phyloP scores from a whole-genome alignment of 2,888 invertebrate species.

The Clepsis dumicolana region DNA sequence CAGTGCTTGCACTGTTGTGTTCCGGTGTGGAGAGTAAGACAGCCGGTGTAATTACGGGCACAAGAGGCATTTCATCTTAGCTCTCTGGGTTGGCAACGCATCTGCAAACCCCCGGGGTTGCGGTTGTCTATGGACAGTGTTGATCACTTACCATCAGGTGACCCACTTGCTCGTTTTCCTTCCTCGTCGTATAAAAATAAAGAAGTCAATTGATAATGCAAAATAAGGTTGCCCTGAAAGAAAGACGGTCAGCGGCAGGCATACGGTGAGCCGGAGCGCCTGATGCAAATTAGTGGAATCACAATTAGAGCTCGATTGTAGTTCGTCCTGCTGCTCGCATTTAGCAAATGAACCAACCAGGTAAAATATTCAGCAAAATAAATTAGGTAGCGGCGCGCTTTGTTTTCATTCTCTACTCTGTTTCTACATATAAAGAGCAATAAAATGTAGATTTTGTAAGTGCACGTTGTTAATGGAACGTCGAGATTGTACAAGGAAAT shows the following conservation, averaged over 20 bases:
- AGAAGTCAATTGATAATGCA: constrained; percentile 24
- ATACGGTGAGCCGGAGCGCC: constrained; percentile 57
- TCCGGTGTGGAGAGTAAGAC: no score
- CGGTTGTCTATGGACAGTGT: no score
- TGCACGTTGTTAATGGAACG: constrained; percentile 37
- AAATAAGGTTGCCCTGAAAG: constrained; percentile 21
- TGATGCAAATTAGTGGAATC: constrained; percentile 81
- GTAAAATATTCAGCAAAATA: constrained; percentile 70
- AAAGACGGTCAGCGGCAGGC: constrained; percentile 47
- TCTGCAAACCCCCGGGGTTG: no score
- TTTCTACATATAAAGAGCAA: constrained; percentile 50
- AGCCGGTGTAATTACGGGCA: no score
- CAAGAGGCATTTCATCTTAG: no score
- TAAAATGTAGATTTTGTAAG: constrained; percentile 43
- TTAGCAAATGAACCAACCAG: constrained; percentile 74
- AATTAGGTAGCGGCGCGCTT: constrained; percentile 64
- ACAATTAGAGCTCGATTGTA: constrained; percentile 80
- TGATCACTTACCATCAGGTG: no score
- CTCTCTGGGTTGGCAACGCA: no score
- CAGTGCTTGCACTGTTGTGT: no score
- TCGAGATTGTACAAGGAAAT: constrained; percentile 56
- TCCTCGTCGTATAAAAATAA: no score
- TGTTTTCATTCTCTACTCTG: constrained; percentile 54
- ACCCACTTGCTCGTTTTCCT: no score
- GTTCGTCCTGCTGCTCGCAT: constrained; percentile 70